Base-by-base conservation (phyloP, 1,140 invertebrate species). In the Augochlora pura region DNA sequence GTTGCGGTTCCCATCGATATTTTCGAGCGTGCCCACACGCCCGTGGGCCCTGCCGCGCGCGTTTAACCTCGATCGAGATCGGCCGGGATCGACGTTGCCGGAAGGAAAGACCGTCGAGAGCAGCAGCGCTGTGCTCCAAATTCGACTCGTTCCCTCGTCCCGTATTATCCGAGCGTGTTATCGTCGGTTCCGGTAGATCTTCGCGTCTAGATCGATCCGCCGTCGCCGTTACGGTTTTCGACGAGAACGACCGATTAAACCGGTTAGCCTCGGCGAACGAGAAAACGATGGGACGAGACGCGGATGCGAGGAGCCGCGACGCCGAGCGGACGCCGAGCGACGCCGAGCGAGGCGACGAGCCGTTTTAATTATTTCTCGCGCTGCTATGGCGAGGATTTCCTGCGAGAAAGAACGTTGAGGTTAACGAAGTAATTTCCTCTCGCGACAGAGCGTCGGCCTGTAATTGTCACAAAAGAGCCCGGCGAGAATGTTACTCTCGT, bases 361-460 rank as follows among this genome's bases (percentile, higher is more conserved):
- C 14, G 75, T 72, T 85, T 82, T 86, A 85, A 85, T 86, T 85
- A 85, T 82, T 79, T 85, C 79, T 76, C 71, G 62, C 68, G 69
- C 25, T 32, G 25, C 59, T 38, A 38, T 57, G 57, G 18, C 74
- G 12, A 27, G 52, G 70, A 39, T 63, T 62, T 81, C 57, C 66
- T 70, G 62, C 59, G 18, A 49, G 76, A 66, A 82, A 60, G 83
- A 85, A 82, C 75, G 62, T 46, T 64, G 63, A 57, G 62, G 57
- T 76, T 86, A 86, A 86, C 84, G 80, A 86, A 86, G 85, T 77
- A 85, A 86, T 86, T 86, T 86, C 73, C 68, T 80, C 60, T 46
- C 42, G 74, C 81, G 68, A 63, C 80, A 46, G 9, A 2, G 42
- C 42, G 14, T 38, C 60, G 32, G 23, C 12, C 80, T 80, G 76